Percentiles rank a stretch among this genome's conserved stretches.
These are phyloP conservation scores for Zootermopsis nevadensis DNA, from an alignment of 2,888 invertebrate genomes.

Conservation along the genomic window DNA sequence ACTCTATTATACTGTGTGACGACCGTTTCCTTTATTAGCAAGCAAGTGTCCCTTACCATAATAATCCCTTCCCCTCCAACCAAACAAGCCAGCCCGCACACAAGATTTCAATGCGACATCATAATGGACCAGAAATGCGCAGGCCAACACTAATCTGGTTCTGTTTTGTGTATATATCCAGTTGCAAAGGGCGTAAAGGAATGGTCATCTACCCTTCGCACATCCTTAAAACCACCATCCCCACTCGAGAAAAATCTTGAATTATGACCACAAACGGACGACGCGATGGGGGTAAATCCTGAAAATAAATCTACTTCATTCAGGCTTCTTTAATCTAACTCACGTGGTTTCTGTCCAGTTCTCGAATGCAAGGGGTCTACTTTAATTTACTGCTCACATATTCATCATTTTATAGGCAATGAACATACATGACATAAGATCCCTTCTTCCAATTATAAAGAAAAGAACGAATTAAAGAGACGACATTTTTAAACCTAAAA, in stretches of 20 bases:
- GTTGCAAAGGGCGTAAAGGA: background rate
- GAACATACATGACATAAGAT: too few species aligned
- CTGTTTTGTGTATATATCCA: background rate
- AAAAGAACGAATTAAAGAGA: too few species aligned
- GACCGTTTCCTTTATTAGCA: conserved; percentile 44
- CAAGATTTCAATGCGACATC: background rate
- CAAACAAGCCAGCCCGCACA: background rate
- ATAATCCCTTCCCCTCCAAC: background rate
- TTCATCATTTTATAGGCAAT: too few species aligned
- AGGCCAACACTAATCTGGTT: background rate
- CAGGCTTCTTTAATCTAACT: background rate
- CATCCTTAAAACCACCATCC: background rate
- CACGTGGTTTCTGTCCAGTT: background rate
- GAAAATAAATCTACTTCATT: background rate
- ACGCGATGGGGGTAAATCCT: background rate
- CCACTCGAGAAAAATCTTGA: background rate
- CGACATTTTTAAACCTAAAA: too few species aligned
- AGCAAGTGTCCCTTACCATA: conserved; percentile 20
- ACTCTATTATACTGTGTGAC: conserved; percentile 28
- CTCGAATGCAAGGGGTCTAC: background rate
- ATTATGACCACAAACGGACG: conserved; percentile 16
- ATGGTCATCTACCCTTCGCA: background rate
- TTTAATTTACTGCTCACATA: too few species aligned
- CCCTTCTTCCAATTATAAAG: too few species aligned
- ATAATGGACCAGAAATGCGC: background rate